A percentile compares a stretch with the other conserved stretches of the same genome.
Evolutionary conservation across 1,140 invertebrate species (phyloP).

Genomic region (Penaeus chinensis): DNA sequence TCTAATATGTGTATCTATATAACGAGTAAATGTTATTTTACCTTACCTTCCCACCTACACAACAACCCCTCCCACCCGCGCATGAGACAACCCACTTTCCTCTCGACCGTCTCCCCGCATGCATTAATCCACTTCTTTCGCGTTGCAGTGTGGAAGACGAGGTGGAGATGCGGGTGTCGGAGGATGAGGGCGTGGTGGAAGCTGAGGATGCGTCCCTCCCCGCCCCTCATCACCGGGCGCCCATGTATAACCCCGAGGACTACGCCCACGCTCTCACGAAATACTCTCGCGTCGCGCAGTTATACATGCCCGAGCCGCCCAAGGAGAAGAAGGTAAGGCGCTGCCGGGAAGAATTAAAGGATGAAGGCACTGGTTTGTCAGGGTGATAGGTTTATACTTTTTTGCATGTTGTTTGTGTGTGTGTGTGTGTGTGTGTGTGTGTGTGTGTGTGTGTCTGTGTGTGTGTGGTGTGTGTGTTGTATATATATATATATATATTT

Average conservation of each 20-base stretch:
- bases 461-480: too few relatives aligned
- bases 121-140: background rate
- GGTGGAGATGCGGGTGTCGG: constrained; percentile 58
- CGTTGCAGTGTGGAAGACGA: constrained; percentile 61
- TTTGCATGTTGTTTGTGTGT: too few relatives aligned
- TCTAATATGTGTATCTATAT: background rate
- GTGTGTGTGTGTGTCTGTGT: too few relatives aligned
- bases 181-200: constrained; percentile 60
- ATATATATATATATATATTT: too few relatives aligned
- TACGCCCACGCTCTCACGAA: constrained; percentile 81
- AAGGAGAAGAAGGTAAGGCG: constrained; percentile 62
- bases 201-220: constrained; percentile 49
- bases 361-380: too few relatives aligned
- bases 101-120: background rate
- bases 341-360: constrained; percentile 55
- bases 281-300: constrained; percentile 69
- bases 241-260: constrained; percentile 87
- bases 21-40: background rate
- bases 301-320: constrained; percentile 59
- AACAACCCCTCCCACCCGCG: too few relatives aligned
- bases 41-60: too few relatives aligned
- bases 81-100: too few relatives aligned
- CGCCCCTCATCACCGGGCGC: constrained; percentile 78
- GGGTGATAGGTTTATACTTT: too few relatives aligned
- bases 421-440: too few relatives aligned